Evolutionary conservation across 2,113 vertebrate species (phyloP).

Genomic region (Nesospiza acunhae): DNA sequence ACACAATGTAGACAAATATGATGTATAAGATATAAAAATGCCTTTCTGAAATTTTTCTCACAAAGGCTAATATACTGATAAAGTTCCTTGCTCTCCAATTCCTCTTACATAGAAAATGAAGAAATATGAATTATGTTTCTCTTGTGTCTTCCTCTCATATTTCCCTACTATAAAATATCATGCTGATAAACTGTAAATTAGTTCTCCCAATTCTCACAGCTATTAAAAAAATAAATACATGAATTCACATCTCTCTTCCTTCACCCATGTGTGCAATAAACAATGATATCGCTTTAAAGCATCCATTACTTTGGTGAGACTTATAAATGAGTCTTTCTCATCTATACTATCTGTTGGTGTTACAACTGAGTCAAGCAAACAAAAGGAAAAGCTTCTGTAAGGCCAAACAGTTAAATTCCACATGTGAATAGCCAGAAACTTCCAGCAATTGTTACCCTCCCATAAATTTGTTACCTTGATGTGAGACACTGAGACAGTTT

Average conservation of each 20-base stretch:
- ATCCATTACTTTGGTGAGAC: neutral
- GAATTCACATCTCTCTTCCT: neutral
- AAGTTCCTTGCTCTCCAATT: neutral
- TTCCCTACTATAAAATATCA: neutral
- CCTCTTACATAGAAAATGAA: neutral
- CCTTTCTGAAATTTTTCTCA: neutral
- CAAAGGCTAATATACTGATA: neutral
- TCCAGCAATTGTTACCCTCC: neutral
- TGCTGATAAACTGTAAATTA: neutral
- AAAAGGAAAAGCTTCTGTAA: neutral
- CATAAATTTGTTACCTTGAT: neutral
- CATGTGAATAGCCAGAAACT: neutral
- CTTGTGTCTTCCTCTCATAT: neutral
- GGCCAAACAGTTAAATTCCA: neutral
- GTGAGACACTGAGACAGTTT: neutral
- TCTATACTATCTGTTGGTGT: neutral
- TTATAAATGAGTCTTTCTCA: neutral
- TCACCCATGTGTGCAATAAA: neutral
- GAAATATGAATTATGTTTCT: neutral
- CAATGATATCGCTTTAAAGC: neutral
- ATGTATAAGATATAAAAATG: neutral
- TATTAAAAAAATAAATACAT: constrained; percentile 15
- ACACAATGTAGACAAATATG: neutral
- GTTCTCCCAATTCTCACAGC: neutral
- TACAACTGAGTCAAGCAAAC: neutral